A percentile compares a stretch with the other conserved stretches of the same genome.
Evolutionary conservation across 1,140 invertebrate species (phyloP).

Genomic region (Drosophila ambigua): DNA sequence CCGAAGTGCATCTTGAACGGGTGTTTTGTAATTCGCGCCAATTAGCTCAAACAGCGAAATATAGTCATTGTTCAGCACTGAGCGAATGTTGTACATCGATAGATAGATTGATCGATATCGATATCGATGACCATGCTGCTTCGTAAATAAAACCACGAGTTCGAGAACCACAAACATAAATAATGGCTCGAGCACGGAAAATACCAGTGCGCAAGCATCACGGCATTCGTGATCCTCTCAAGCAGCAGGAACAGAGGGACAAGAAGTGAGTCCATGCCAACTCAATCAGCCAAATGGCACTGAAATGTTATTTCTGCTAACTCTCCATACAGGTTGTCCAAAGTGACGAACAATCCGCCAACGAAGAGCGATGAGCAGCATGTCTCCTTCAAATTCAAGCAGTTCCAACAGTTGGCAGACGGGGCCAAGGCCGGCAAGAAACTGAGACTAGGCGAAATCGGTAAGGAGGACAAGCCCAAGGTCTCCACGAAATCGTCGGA

Average conservation of each 20-base stretch:
- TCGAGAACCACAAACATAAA: not conserved
- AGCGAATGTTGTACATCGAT: too few relatives aligned
- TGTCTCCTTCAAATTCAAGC: conserved; percentile 70
- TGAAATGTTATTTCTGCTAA: not conserved
- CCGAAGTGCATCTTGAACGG: too few relatives aligned
- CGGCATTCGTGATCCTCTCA: conserved; percentile 79
- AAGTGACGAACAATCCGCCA: conserved; percentile 78
- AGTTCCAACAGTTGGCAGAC: conserved; percentile 71
- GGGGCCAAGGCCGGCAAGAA: conserved; percentile 71
- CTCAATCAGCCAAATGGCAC: not conserved
- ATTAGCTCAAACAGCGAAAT: too few relatives aligned
- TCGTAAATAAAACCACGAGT: conserved; percentile 35
- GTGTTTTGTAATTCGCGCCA: too few relatives aligned
- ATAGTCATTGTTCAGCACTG: too few relatives aligned
- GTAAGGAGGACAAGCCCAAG: conserved; percentile 67
- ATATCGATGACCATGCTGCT: too few relatives aligned
- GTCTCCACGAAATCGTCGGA: conserved; percentile 14
- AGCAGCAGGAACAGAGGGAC: conserved; percentile 68
- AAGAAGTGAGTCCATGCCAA: conserved; percentile 55
- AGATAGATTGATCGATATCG: too few relatives aligned
- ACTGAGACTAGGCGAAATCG: conserved; percentile 49
- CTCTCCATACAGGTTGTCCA: conserved; percentile 59
- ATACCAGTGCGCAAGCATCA: conserved; percentile 82
- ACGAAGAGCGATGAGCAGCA: conserved; percentile 67
- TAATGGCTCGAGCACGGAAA: conserved; percentile 78